phyloP scores from a whole-genome alignment of 1,140 invertebrate species.

The Tenebrio molitor region DNA sequence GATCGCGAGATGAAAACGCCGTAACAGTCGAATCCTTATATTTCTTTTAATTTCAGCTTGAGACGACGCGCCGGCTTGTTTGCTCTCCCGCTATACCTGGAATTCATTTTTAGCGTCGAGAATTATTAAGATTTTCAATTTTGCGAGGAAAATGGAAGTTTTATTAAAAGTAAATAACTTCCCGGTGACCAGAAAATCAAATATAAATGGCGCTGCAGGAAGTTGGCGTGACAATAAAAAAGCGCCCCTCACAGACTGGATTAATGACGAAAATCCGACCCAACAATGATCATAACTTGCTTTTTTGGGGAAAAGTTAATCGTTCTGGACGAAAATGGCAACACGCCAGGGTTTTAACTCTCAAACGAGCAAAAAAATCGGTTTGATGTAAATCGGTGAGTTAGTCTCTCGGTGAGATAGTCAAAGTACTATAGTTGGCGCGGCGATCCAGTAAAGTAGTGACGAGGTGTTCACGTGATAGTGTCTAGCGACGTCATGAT shows the following conservation, averaged over 20 bases:
- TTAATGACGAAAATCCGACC: not conserved
- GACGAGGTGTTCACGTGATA: no score
- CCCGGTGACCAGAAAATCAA: constrained; percentile 35
- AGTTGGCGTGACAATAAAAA: constrained; percentile 24
- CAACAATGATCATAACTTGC: no score
- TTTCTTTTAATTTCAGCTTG: constrained; percentile 34
- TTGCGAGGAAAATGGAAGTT: constrained; percentile 36
- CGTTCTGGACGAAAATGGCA: no score
- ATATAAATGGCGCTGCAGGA: constrained; percentile 3
- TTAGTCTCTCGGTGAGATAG: no score
- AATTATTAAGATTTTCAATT: constrained; percentile 41
- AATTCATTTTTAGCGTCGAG: constrained; percentile 31
- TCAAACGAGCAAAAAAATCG: no score
- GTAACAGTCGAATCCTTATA: constrained; percentile 21
- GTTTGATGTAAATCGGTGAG: no score
- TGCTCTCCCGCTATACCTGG: constrained; percentile 32
- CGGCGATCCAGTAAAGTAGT: no score
- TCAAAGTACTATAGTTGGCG: no score
- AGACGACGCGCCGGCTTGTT: constrained; percentile 12
- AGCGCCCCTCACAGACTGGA: not conserved
- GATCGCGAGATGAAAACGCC: constrained; percentile 1
- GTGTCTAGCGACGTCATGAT: no score
- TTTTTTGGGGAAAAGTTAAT: no score
- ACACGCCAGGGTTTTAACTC: no score
- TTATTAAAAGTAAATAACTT: constrained; percentile 41